These are phyloP conservation scores for Oryctolagus cuniculus DNA, from an alignment of 2,113 vertebrate species.

Conservation along the genomic window DNA sequence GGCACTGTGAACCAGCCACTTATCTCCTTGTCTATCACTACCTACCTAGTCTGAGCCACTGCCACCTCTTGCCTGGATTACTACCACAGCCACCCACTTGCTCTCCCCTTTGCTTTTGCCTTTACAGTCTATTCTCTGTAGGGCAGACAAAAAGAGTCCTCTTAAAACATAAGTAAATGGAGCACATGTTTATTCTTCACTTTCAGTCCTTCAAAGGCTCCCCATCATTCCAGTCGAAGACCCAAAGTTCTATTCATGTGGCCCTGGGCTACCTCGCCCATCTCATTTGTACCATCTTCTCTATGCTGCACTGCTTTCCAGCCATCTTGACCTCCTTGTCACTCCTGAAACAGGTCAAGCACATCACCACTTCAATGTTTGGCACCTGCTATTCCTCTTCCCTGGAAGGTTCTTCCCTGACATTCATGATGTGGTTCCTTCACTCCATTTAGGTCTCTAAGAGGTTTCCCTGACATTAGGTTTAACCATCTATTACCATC, in stretches of 20 bases:
- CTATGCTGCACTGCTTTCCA: not conserved
- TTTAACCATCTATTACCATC: not conserved
- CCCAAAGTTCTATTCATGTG: not conserved
- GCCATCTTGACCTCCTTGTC: not conserved
- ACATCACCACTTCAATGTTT: not conserved
- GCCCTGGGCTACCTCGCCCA: not conserved
- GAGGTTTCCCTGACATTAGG: not conserved
- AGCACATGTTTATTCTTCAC: not conserved
- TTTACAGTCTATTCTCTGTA: not conserved
- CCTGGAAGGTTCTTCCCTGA: not conserved
- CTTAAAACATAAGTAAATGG: not conserved
- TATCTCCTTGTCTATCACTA: not conserved
- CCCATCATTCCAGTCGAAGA: not conserved
- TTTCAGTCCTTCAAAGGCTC: slow-evolving; percentile 7
- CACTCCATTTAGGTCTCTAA: not conserved
- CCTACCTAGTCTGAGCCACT: not conserved
- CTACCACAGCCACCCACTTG: not conserved
- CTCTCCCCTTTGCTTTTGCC: not conserved
- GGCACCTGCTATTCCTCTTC: not conserved
- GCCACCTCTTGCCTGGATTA: not conserved
- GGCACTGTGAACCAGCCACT: not conserved
- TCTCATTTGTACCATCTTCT: not conserved
- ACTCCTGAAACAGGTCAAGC: not conserved
- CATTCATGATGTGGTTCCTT: not conserved
- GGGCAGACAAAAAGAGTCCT: not conserved